Evolutionary conservation across 2,888 invertebrate species (phyloP), one percentile per base, ranked within the genome.

Genomic region (Latrodectus hesperus): DNA sequence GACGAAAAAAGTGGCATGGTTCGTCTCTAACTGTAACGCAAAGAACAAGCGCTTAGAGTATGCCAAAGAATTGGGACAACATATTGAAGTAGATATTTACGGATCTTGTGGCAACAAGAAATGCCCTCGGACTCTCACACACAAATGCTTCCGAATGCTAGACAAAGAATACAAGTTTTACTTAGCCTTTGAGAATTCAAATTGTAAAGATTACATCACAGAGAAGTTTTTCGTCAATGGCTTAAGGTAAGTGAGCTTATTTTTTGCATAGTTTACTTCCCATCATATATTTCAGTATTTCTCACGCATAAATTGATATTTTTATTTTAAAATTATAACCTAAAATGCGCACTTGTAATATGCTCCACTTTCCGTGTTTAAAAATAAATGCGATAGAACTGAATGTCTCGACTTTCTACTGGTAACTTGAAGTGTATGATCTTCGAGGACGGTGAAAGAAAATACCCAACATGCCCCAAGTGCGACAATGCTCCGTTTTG

Each of bases 171-270:
- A 99, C 93, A 98, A 98, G 92, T 99, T 98, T 93, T 99, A 99
- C 92, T 94, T 99, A 90, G 97, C 98, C 0, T 99, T 99, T 92
- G 99, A 99, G 92, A 99, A 99, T 92, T 98, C 98, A 53, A 98
- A 98, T 91, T 99, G 99, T 92, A 94, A 95, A 85, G 98, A 98
- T 93, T 99, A 99, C 92, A 96, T 98, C 90, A 98, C 98, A 0
- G 99, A 99, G 92, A 99, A 99, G 92, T 97, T 98, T 93, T 99
- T 97, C 93, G 97, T 98, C 80, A 98, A 98, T 92, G 98, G 98
- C 84, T 93, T 98, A 85, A 95, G 95, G 96, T 96, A 93, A 84
- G 88, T 70, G 64, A n/a, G 11, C 38, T 16, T 55, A 53, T 53
- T 53, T 9, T 11, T 68, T 17, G 53, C 53, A 2, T 72, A 14